Conservation (phyloP, 2,113 vertebrate genomes). For the Alectura lathami region DNA sequence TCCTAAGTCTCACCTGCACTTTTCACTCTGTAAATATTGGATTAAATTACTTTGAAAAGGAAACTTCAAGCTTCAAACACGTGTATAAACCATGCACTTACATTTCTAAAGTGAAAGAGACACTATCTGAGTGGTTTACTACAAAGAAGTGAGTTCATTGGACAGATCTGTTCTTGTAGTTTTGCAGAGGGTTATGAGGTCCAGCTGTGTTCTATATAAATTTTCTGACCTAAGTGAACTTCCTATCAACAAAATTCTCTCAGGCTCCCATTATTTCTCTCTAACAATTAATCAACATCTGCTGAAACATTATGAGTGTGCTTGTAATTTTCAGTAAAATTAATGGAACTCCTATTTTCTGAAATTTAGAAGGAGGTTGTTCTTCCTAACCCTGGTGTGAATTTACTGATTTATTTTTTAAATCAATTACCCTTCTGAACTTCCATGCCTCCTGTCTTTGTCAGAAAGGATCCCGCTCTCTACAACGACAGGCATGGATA, state of each 20-base stretch:
- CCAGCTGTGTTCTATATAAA: slow-evolving; percentile 71
- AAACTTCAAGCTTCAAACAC: not conserved
- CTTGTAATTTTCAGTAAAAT: slow-evolving; percentile 70
- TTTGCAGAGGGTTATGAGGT: slow-evolving; percentile 34
- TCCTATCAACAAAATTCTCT: slow-evolving; percentile 76
- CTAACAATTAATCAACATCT: slow-evolving; percentile 75
- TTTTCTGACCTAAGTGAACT: slow-evolving; percentile 73
- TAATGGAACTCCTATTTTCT: slow-evolving; percentile 73
- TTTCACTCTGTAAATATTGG: slow-evolving; percentile 34
- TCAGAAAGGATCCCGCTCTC: slow-evolving; percentile 24
- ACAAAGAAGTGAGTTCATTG: slow-evolving; percentile 21
- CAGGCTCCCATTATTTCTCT: slow-evolving; percentile 70
- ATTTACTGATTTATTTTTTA: slow-evolving; percentile 72
- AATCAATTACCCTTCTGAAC: slow-evolving; percentile 75
- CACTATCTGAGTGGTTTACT: not conserved
- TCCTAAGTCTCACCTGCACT: slow-evolving; percentile 3
- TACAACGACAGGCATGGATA: not conserved
- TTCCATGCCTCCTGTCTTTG: slow-evolving; percentile 17
- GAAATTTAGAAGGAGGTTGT: slow-evolving; percentile 64
- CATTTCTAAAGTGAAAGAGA: not conserved
- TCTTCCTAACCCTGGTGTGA: slow-evolving; percentile 56
- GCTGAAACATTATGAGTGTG: slow-evolving; percentile 73
- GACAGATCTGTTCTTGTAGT: slow-evolving; percentile 7
- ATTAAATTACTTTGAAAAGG: slow-evolving; percentile 19
- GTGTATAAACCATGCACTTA: not conserved